phyloP scores from a whole-genome alignment of 2,888 invertebrate genomes.

The Julus scandinavius region DNA sequence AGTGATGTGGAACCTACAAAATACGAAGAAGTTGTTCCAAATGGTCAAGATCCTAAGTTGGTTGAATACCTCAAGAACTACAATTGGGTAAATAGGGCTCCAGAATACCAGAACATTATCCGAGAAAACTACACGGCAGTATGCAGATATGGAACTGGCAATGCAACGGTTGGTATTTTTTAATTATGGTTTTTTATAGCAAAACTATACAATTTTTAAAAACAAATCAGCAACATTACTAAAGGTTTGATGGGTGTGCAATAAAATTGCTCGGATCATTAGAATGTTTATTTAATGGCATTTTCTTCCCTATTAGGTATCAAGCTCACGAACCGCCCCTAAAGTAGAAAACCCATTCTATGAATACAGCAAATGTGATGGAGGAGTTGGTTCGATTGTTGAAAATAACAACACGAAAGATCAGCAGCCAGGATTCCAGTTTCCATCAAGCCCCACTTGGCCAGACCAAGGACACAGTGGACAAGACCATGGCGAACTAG shows the following conservation, averaged over 20 bases:
- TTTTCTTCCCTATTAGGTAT: slow-evolving; percentile 46
- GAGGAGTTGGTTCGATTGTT: slow-evolving; percentile 13
- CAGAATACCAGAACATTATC: slow-evolving; percentile 52
- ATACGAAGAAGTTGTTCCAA: slow-evolving; percentile 47
- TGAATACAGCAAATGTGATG: slow-evolving; percentile 45
- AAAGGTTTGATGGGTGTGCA: no score
- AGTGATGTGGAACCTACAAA: slow-evolving; percentile 48
- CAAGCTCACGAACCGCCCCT: neutral
- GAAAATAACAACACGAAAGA: slow-evolving; percentile 36
- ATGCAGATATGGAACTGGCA: neutral
- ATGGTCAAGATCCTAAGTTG: slow-evolving; percentile 13
- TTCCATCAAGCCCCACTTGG: neutral
- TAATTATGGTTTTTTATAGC: neutral
- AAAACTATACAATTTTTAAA: no score
- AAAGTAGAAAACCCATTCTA: slow-evolving; percentile 50
- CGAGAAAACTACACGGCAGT: slow-evolving; percentile 49
- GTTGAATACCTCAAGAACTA: slow-evolving; percentile 51
- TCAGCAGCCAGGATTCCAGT: neutral
- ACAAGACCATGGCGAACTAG: slow-evolving; percentile 10
- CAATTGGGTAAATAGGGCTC: slow-evolving; percentile 49
- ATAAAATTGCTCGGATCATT: neutral
- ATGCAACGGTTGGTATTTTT: slow-evolving; percentile 38
- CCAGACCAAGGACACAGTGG: neutral
- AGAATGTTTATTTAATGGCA: neutral
- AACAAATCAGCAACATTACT: no score